These are phyloP conservation scores for Lytechinus pictus DNA, from an alignment of 35 echinoderm and acorn worm genomes.

Conservation along the genomic window DNA sequence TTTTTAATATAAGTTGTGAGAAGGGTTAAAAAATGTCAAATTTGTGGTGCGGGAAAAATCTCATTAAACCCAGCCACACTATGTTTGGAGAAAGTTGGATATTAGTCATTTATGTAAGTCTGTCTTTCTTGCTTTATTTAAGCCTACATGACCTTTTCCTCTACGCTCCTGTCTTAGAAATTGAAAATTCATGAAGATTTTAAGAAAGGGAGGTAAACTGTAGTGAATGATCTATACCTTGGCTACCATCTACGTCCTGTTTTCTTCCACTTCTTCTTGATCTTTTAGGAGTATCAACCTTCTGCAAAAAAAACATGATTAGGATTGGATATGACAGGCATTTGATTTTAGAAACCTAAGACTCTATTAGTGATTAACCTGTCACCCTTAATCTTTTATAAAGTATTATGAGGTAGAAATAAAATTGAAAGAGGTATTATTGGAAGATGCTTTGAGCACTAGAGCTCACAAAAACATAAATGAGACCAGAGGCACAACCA, in stretches of 20 bases:
- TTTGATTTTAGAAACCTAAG: neutral
- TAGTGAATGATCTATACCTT: slow-evolving; percentile 17
- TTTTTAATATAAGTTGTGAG: no score
- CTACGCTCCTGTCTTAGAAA: no score
- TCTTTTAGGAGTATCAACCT: neutral
- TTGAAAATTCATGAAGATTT: no score
- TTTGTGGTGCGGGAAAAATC: no score
- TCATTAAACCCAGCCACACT: no score
- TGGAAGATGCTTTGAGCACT: neutral
- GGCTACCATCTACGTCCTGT: slow-evolving; percentile 32
- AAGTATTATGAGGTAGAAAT: neutral
- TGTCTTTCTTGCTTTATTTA: no score
- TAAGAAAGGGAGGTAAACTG: neutral
- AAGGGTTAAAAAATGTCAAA: no score
- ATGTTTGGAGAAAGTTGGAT: no score
- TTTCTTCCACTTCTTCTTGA: neutral
- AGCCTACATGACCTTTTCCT: no score
- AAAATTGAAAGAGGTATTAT: neutral
- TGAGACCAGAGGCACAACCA: neutral
- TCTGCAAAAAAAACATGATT: neutral
- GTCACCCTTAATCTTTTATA: neutral
- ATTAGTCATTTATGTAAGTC: no score
- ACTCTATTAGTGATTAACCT: neutral
- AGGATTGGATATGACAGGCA: neutral
- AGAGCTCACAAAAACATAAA: neutral